A percentile compares a stretch with the other conserved stretches of the same genome.
Evolutionary conservation across 2,113 vertebrate genomes (phyloP).

Genomic region (Festucalex cinctus): DNA sequence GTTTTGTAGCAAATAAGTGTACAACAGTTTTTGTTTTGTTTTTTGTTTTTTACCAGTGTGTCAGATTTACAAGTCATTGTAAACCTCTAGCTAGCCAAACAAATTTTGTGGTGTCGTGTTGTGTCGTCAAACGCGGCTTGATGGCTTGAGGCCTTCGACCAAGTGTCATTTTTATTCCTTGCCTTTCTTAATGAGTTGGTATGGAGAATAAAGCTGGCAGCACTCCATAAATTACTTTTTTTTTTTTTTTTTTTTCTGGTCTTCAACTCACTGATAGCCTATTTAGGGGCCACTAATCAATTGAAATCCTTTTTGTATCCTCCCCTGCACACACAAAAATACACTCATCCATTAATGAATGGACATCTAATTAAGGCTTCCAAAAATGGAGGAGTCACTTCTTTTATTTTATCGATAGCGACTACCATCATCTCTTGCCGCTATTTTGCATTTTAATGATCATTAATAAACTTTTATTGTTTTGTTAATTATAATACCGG

Average conservation of each 20-base stretch:
- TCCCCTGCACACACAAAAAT: slow-evolving; percentile 69
- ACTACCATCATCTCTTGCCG: slow-evolving; percentile 78
- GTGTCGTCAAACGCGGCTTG: slow-evolving; percentile 7
- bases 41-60: no score
- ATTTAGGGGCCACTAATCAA: slow-evolving; percentile 88
- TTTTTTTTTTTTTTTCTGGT: slow-evolving; percentile 81
- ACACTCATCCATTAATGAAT: slow-evolving; percentile 85
- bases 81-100: not conserved
- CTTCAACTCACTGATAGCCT: slow-evolving; percentile 85
- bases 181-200: slow-evolving; percentile 58
- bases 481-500: slow-evolving; percentile 94
- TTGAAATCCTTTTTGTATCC: slow-evolving; percentile 90
- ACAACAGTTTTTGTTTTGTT: not conserved
- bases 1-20: not conserved
- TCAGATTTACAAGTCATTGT: slow-evolving; percentile 4
- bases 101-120: slow-evolving; percentile 10
- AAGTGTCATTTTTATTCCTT: slow-evolving; percentile 40
- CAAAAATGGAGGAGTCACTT: slow-evolving; percentile 93
- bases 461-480: slow-evolving; percentile 99
- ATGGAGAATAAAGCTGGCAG: slow-evolving; percentile 70
- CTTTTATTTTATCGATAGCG: slow-evolving; percentile 86
- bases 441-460: slow-evolving; percentile 99
- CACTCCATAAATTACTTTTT: slow-evolving; percentile 87
- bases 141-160: slow-evolving; percentile 26
- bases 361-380: slow-evolving; percentile 94